Conservation (phyloP, 2,113 vertebrate species). For the Cyprinodon tularosa region DNA sequence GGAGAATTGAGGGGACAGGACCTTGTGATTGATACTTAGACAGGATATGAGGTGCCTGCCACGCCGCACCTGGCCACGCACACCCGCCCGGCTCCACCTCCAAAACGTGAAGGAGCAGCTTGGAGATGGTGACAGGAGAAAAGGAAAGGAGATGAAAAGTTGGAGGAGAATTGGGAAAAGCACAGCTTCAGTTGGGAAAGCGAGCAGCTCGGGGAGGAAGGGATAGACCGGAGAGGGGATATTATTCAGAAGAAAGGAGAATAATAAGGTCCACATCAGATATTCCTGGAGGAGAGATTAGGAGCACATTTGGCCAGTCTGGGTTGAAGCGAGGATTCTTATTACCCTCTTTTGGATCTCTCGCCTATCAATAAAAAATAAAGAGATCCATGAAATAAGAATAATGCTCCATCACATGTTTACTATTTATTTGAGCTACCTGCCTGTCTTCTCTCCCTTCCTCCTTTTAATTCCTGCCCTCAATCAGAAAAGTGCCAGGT, state of each 20-base stretch:
- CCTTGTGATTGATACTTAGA: constrained; percentile 98
- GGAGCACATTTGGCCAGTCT: constrained; percentile 76
- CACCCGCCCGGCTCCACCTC: constrained; percentile 70
- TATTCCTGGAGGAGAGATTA: constrained; percentile 92
- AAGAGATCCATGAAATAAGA: constrained; percentile 74
- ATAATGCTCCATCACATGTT: constrained; percentile 72
- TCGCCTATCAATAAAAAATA: constrained; percentile 76
- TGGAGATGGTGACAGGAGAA: constrained; percentile 29
- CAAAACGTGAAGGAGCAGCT: constrained; percentile 79
- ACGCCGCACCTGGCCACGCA: constrained; percentile 46
- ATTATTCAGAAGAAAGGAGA: constrained; percentile 97
- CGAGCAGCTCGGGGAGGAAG: constrained; percentile 26
- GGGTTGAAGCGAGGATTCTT: constrained; percentile 81
- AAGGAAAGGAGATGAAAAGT: constrained; percentile 50
- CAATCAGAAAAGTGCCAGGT: constrained; percentile 68
- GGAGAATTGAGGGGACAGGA: constrained; percentile 99
- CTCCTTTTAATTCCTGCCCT: constrained; percentile 35
- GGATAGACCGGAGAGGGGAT: constrained; percentile 76
- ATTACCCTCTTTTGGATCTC: constrained; percentile 79
- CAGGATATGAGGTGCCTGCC: constrained; percentile 90
- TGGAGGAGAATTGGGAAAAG: constrained; percentile 61
- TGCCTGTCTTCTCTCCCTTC: constrained; percentile 25
- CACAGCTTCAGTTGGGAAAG: constrained; percentile 51
- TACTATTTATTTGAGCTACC: constrained; percentile 59
- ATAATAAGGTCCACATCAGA: constrained; percentile 90